These are phyloP conservation scores for Spodoptera litura DNA, from an alignment of 1,140 invertebrate genomes.

Conservation along the genomic window DNA sequence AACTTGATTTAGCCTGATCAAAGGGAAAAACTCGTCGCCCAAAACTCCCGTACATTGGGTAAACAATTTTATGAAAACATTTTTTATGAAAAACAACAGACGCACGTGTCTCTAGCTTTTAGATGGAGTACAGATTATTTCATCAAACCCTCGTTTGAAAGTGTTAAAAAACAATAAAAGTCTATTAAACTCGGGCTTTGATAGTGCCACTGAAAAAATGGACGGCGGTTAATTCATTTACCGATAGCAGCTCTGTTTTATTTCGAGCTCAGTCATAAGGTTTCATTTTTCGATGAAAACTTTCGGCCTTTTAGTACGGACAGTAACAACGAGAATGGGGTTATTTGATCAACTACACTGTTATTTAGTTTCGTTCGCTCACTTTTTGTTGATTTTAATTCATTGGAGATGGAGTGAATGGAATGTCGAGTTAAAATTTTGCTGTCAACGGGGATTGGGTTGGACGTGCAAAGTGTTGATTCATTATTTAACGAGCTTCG, in stretches of 20 bases:
- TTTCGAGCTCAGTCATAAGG: conserved; percentile 29
- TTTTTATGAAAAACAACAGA: neutral
- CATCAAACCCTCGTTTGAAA: conserved; percentile 3
- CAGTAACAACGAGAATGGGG: conserved; percentile 44
- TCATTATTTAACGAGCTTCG: conserved; percentile 30
- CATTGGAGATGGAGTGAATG: conserved; percentile 18
- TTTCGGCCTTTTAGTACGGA: conserved; percentile 47
- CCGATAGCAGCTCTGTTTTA: conserved; percentile 35
- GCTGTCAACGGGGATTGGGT: conserved; percentile 16
- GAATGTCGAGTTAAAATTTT: neutral
- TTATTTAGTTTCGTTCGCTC: conserved; percentile 46
- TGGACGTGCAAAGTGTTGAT: conserved; percentile 18
- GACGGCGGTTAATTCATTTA: conserved; percentile 29
- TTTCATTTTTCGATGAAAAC: conserved; percentile 47
- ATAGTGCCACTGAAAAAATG: conserved; percentile 33
- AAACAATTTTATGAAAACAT: conserved; percentile 16
- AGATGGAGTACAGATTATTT: conserved; percentile 2
- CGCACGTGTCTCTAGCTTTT: neutral
- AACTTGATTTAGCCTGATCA: conserved; percentile 37
- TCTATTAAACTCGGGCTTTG: conserved; percentile 23
- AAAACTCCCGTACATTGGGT: neutral
- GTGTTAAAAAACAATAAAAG: conserved; percentile 38
- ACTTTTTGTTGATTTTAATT: conserved; percentile 52
- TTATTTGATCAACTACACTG: conserved; percentile 53
- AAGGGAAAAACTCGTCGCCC: conserved; percentile 22